A percentile compares a stretch with the other conserved stretches of the same genome.
Conservation (phyloP, 1,140 invertebrate genomes). For the Myzus persicae region DNA sequence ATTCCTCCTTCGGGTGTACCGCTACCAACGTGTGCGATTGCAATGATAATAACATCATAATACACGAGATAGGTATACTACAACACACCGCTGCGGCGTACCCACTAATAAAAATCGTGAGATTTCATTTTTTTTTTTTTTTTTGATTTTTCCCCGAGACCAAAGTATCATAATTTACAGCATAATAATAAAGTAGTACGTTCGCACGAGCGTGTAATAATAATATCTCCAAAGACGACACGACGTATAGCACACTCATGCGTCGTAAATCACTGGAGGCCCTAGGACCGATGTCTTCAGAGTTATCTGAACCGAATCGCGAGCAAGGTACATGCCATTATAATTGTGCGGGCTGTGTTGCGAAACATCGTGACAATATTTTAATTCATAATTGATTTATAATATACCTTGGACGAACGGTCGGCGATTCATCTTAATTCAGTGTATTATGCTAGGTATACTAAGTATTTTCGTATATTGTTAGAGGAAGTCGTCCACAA, state of each 20-base stretch:
- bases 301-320: slow-evolving; percentile 13
- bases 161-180: neutral
- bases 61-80: neutral
- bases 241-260: neutral
- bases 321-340: neutral
- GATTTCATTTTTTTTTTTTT: neutral
- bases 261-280: neutral
- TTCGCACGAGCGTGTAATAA: neutral
- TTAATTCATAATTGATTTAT: slow-evolving; percentile 30
- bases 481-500: neutral
- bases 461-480: neutral
- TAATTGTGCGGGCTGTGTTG: neutral
- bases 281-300: neutral
- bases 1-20: neutral
- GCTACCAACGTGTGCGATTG: neutral
- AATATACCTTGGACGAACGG: neutral
- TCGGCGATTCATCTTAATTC: neutral
- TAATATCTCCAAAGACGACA: neutral
- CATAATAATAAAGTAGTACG: neutral
- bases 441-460: neutral
- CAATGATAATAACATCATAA: neutral
- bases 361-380: slow-evolving; percentile 21
- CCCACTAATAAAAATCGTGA: neutral
- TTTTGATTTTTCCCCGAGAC: neutral
- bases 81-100: neutral